Evolutionary conservation across 2,113 vertebrate genomes (phyloP).

Genomic region (Arenaria interpres): DNA sequence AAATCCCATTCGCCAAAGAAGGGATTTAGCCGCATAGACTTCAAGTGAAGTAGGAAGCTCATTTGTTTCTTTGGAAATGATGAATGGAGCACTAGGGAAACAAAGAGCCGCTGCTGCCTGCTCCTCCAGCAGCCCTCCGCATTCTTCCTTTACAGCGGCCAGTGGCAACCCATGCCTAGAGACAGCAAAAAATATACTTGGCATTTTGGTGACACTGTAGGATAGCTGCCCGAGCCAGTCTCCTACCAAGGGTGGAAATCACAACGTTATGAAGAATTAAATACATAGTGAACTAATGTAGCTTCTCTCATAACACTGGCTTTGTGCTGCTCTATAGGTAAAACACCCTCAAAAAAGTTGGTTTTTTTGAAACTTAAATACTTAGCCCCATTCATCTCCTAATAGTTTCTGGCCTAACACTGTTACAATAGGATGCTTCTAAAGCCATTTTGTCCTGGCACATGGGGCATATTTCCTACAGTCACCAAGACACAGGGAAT

Average conservation of each 20-base stretch:
- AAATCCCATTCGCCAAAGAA: neutral
- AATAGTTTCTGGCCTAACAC: neutral
- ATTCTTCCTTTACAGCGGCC: rapidly evolving
- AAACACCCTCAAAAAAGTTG: neutral
- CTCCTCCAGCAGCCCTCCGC: rapidly evolving
- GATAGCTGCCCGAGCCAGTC: neutral
- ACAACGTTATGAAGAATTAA: neutral
- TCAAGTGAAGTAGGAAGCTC: neutral
- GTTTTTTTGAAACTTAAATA: neutral
- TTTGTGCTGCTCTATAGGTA: neutral
- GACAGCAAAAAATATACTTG: rapidly evolving
- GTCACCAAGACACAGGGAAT: neutral
- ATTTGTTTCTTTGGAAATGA: neutral
- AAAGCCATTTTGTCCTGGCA: neutral
- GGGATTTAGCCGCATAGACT: neutral
- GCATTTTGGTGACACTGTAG: neutral
- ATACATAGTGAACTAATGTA: rapidly evolving
- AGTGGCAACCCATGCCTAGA: rapidly evolving
- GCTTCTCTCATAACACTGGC: neutral
- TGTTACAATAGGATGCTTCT: neutral
- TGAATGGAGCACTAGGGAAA: neutral
- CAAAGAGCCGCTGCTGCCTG: neutral
- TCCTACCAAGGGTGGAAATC: neutral
- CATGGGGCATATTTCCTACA: neutral
- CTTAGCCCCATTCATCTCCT: neutral